Evolutionary conservation across 2,888 invertebrate genomes (phyloP), one percentile per base, ranked within the genome.

Genomic region (Caenorhabditis becei): DNA sequence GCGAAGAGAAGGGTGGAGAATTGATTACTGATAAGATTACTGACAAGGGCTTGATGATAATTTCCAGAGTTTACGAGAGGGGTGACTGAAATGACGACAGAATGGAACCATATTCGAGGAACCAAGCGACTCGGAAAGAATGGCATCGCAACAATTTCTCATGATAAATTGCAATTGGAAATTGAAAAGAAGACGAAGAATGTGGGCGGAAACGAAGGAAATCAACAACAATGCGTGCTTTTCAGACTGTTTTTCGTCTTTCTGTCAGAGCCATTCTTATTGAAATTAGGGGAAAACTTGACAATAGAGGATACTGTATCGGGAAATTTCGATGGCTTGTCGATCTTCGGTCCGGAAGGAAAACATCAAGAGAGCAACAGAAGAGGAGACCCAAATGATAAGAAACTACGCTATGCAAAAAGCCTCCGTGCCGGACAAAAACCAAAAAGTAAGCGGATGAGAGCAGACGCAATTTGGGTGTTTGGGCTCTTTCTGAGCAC

Each of bases 41-140:
- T n/a, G n/a, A n/a, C n/a, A 23, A 23, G 20, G 35, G 47, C 1
- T 28, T 58, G 59, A 51, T 70, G 59, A 69, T 59, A 58, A 70
- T 49, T 59, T 51, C 26, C 35, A 56, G 56, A 56, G 51, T 70
- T 70, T 49, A 51, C 35, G 51, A 53, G 28, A n/a, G 41, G n/a
- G 61, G 61, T 53, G 70, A 70, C 53, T 24, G 70, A 35, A 70
- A 53, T 70, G 70, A 61, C 70, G 56, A 54, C 20, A 53, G n/a
- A 2, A 53, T 26, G 51, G 51, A 5, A 23, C 49, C 24, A 23
- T 53, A 24, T 23, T 37, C 37, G 58, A 58, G 49, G 14, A 2
- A 10, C 5, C 32, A 32, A 44, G 41, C 44, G 56, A 67, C 18
- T 32, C 58, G 61, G 62, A 28, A 35, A 26, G 23, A 35, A 49